Evolutionary conservation across 2,888 invertebrate species (phyloP), one percentile per base, ranked within the genome.

Genomic region (Heterodera filipjevi): DNA sequence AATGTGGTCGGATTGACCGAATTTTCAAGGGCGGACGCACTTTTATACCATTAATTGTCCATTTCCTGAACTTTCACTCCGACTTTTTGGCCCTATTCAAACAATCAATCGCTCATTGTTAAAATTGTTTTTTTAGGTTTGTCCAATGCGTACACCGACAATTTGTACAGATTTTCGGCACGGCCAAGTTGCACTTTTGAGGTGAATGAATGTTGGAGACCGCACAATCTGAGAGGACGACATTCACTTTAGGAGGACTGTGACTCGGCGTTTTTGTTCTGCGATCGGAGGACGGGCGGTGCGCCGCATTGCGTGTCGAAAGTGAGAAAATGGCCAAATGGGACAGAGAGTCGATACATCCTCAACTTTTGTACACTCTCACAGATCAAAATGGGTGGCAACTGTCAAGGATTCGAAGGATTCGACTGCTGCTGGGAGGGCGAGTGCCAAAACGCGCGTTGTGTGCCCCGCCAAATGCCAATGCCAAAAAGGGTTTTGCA

Each of bases 61-160:
- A n/a, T n/a, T n/a, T n/a, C n/a, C n/a, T n/a, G n/a, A n/a, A n/a
- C n/a, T n/a, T n/a, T n/a, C n/a, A n/a, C n/a, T n/a, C n/a, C n/a
- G n/a, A n/a, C n/a, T n/a, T n/a, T n/a, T n/a, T n/a, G n/a, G n/a
- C n/a, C n/a, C n/a, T n/a, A n/a, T n/a, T n/a, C n/a, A n/a, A n/a
- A n/a, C n/a, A n/a, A n/a, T n/a, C n/a, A n/a, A n/a, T n/a, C n/a
- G n/a, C n/a, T n/a, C n/a, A n/a, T n/a, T n/a, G n/a, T n/a, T n/a
- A n/a, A n/a, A n/a, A n/a, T n/a, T n/a, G n/a, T n/a, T 74, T 19
- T 32, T 68, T n/a, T 32, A 82, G 85, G 87, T n/a, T 83, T 88
- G 3, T 87, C 87, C n/a, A 88, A 88, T 77, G 86, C 83, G 49
- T 88, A 88, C 83, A 88, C 88, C 27, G 88, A 89, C 77, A 82